These are phyloP conservation scores for Eretmochelys imbricata DNA, from an alignment of 2,113 vertebrate species.

Conservation along the genomic window DNA sequence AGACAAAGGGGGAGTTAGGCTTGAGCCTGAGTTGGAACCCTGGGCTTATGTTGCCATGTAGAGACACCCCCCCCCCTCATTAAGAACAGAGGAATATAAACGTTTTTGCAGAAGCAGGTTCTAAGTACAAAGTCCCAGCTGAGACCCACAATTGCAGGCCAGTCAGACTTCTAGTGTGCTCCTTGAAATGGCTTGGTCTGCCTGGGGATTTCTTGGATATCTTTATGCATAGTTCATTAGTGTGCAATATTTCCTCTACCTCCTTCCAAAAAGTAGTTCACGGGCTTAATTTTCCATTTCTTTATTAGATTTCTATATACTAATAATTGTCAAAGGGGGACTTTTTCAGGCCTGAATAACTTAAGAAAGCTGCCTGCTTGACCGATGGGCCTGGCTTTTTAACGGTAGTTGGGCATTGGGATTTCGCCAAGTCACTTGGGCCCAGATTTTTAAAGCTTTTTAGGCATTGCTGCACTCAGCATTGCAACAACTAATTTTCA, in stretches of 20 bases:
- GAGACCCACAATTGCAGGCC: background rate
- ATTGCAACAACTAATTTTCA: background rate
- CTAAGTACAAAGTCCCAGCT: background rate
- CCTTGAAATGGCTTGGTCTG: background rate
- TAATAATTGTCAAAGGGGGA: background rate
- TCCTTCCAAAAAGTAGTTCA: background rate
- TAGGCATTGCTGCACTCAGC: background rate
- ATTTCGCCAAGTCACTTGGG: background rate
- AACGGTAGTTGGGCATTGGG: background rate
- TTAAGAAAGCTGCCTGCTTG: background rate
- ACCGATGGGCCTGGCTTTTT: background rate
- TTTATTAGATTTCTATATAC: background rate
- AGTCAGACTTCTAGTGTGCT: background rate
- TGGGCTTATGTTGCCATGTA: background rate
- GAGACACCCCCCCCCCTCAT: background rate
- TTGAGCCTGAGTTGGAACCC: background rate
- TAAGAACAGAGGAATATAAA: background rate
- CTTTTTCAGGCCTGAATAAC: background rate
- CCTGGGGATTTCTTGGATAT: background rate
- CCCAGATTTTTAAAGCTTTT: background rate
- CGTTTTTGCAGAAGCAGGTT: background rate
- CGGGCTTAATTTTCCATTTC: background rate
- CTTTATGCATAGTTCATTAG: background rate
- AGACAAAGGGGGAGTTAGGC: background rate
- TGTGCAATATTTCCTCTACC: conserved; percentile 4